Percentiles rank a stretch among this genome's conserved stretches.
phyloP scores from a whole-genome alignment of 2,888 invertebrate genomes.

The Volucella inanis region DNA sequence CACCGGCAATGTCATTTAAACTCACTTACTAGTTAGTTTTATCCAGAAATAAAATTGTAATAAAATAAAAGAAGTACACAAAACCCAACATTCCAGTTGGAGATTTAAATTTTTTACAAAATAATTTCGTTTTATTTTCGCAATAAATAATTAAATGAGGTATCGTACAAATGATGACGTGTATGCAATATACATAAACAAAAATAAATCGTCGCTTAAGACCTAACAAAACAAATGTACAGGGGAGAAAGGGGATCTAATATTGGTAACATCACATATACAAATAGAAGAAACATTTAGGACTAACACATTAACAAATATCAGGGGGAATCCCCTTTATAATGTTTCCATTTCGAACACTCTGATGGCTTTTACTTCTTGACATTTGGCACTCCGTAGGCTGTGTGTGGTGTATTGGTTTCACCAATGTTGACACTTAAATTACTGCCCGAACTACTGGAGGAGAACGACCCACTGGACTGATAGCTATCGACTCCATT shows the following conservation, averaged over 20 bases:
- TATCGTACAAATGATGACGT: slow-evolving; percentile 68
- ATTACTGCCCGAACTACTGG: slow-evolving; percentile 31
- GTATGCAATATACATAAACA: slow-evolving; percentile 42
- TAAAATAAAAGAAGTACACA: too few species aligned
- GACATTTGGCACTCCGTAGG: slow-evolving; percentile 76
- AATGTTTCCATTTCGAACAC: slow-evolving; percentile 20
- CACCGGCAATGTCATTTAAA: too few species aligned
- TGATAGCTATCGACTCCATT: slow-evolving; percentile 58
- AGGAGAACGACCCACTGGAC: slow-evolving; percentile 21
- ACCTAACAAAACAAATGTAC: slow-evolving; percentile 48
- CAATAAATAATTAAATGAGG: slow-evolving; percentile 73
- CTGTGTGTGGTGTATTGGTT: slow-evolving; percentile 63
- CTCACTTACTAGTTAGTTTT: too few species aligned
- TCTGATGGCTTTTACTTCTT: slow-evolving; percentile 53
- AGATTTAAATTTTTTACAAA: neutral
- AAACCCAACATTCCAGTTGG: too few species aligned
- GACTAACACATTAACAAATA: slow-evolving; percentile 32
- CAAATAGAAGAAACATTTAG: slow-evolving; percentile 34
- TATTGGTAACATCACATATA: slow-evolving; percentile 70
- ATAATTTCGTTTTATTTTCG: slow-evolving; percentile 72
- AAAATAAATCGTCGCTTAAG: slow-evolving; percentile 32
- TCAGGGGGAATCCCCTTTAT: neutral
- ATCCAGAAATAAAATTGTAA: too few species aligned
- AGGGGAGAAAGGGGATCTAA: slow-evolving; percentile 4
- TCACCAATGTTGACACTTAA: slow-evolving; percentile 45